Evolutionary conservation across 2,797 vertebrate species (phyloP).

Genomic region (Anguilla obscura): DNA sequence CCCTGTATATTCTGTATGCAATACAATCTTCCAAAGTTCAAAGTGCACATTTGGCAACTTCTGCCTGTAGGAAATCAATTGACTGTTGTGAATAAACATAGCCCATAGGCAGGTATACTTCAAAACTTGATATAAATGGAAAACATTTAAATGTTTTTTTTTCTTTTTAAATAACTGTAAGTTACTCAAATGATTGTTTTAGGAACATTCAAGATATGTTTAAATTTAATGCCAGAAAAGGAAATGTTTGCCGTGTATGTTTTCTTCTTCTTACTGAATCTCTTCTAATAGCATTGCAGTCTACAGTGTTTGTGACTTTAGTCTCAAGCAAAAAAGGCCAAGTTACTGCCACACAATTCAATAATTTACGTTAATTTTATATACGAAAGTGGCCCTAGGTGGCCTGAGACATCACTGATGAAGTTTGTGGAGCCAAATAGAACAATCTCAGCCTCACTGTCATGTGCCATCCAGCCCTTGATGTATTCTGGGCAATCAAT

Average conservation of each 20-base stretch:
- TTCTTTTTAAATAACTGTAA: neutral
- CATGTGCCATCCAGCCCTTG: too few relatives aligned
- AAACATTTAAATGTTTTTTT: neutral
- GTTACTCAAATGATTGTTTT: neutral
- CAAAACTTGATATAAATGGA: neutral
- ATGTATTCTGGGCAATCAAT: too few relatives aligned
- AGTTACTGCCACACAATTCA: too few relatives aligned
- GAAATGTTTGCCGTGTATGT: neutral
- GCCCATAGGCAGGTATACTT: neutral
- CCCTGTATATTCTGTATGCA: neutral
- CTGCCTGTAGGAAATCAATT: neutral
- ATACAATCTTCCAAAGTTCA: conserved; percentile 11
- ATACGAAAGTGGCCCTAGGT: too few relatives aligned
- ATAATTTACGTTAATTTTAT: too few relatives aligned
- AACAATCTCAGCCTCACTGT: too few relatives aligned
- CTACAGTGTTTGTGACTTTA: neutral
- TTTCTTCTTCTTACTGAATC: neutral
- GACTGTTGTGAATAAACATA: neutral
- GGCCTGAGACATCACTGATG: too few relatives aligned
- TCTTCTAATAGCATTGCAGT: neutral
- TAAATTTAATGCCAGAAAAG: neutral
- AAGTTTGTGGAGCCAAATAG: too few relatives aligned
- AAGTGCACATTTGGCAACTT: conserved; percentile 6
- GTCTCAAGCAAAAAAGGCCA: neutral
- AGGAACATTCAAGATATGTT: neutral